Evolutionary conservation across 2,113 vertebrate species (phyloP).

Genomic region (Salvelinus sp.): DNA sequence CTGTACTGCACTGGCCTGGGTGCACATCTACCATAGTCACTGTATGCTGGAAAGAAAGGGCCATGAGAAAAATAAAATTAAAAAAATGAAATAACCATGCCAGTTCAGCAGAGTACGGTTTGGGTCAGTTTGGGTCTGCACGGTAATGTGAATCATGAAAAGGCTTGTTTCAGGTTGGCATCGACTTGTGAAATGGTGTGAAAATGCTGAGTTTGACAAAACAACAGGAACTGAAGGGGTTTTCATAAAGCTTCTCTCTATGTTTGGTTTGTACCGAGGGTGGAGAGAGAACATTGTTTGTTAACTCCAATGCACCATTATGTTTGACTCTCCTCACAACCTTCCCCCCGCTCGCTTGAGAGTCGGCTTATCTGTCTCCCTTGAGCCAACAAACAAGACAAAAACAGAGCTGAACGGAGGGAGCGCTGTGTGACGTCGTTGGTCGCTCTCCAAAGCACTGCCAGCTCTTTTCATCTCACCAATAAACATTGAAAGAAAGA

Average conservation of each 20-base stretch:
- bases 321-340: slow-evolving; percentile 71
- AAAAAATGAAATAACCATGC: too few species aligned
- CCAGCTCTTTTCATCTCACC: neutral
- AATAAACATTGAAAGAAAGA: neutral
- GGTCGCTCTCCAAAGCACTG: neutral
- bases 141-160: too few species aligned
- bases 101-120: neutral
- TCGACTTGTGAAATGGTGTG: neutral
- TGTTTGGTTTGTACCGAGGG: slow-evolving; percentile 62
- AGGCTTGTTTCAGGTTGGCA: too few species aligned
- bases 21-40: too few species aligned
- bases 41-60: too few species aligned
- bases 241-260: slow-evolving; percentile 33
- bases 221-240: too few species aligned
- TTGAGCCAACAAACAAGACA: slow-evolving; percentile 49
- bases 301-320: slow-evolving; percentile 73
- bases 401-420: slow-evolving; percentile 23
- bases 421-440: neutral
- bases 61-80: too few species aligned
- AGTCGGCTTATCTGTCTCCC: slow-evolving; percentile 51
- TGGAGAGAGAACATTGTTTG: slow-evolving; percentile 60
- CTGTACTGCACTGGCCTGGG: too few species aligned
- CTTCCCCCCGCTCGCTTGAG: slow-evolving; percentile 52
- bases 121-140: neutral
- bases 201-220: slow-evolving; percentile 46